Evolutionary conservation across 2,113 vertebrate species (phyloP).

Genomic region (Lagopus leucura): DNA sequence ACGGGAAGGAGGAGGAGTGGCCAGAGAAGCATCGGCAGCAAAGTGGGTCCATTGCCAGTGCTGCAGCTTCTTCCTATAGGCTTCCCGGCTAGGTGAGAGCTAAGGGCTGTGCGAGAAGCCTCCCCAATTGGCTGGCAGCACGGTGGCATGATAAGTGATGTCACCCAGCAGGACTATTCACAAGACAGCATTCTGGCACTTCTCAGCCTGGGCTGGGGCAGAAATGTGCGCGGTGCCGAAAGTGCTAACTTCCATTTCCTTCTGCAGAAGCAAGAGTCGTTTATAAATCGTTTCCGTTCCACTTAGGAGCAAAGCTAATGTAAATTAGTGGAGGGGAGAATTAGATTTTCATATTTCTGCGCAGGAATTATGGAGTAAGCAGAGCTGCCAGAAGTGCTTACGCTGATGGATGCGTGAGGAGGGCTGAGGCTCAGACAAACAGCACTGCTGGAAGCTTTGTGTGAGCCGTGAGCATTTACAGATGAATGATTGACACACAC

Average conservation of each 20-base stretch:
- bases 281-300: neutral
- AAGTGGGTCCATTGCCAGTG: accelerated
- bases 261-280: neutral
- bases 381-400: neutral
- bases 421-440: neutral
- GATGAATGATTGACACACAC: too few species aligned
- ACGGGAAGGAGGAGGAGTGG: neutral
- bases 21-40: neutral
- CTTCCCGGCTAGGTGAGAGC: neutral
- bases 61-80: neutral
- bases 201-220: neutral
- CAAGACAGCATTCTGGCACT: neutral
- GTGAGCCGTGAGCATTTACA: accelerated
- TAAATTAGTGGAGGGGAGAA: neutral
- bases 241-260: neutral
- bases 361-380: accelerated
- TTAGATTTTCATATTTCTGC: neutral
- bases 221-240: neutral
- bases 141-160: constrained; percentile 60
- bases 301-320: neutral
- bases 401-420: accelerated
- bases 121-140: constrained; percentile 32
- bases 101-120: accelerated
- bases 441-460: accelerated
- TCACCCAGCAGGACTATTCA: constrained; percentile 6